Evolutionary conservation across 2,888 invertebrate species (phyloP).

Genomic region (Drosophila vallismaia): DNA sequence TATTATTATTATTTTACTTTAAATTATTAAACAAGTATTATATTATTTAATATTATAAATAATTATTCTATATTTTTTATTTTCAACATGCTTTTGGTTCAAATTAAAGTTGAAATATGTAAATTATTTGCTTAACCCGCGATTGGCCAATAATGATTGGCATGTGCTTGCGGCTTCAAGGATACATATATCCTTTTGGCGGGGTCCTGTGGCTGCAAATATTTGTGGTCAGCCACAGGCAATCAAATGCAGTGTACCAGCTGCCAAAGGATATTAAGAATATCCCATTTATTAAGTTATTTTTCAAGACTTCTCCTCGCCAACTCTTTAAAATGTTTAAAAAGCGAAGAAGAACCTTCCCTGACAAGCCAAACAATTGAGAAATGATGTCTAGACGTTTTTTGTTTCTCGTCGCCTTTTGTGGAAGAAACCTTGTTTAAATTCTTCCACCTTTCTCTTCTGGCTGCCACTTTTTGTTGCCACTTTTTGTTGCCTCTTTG

Average conservation of each 20-base stretch:
- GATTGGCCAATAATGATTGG: not conserved
- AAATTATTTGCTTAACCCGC: not conserved
- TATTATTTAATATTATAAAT: too few species aligned
- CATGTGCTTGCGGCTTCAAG: not conserved
- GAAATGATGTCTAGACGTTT: constrained; percentile 70
- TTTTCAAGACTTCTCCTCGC: too few species aligned
- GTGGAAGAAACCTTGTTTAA: too few species aligned
- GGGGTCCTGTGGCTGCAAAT: constrained; percentile 15
- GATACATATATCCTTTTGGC: not conserved
- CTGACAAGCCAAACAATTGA: constrained; percentile 37
- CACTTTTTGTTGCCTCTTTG: constrained; percentile 3
- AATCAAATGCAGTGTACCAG: constrained; percentile 34
- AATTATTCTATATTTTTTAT: not conserved
- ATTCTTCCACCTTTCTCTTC: not conserved
- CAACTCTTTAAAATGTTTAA: too few species aligned
- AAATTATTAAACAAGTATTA: too few species aligned
- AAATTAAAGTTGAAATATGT: not conserved
- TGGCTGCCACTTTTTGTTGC: not conserved
- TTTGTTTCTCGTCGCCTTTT: constrained; percentile 44
- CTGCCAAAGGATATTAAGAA: constrained; percentile 8
- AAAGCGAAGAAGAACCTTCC: too few species aligned
- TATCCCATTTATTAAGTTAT: too few species aligned
- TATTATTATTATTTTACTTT: too few species aligned
- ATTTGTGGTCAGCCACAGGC: constrained; percentile 30
- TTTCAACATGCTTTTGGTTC: not conserved